phyloP scores from a whole-genome alignment of 2,888 invertebrate species.

The Drosophila niveifrons region DNA sequence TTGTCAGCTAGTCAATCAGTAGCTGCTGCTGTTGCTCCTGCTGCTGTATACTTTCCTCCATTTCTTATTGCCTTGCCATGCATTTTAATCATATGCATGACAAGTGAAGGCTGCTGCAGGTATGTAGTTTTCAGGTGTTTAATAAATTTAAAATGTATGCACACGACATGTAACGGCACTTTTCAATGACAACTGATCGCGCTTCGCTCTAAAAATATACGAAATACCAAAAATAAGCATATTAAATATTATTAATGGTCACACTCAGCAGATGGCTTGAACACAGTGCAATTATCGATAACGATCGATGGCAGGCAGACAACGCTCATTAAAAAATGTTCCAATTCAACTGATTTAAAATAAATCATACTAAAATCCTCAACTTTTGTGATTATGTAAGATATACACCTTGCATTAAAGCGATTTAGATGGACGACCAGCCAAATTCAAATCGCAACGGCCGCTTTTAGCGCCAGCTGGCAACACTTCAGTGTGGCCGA shows the following conservation, averaged over 20 bases:
- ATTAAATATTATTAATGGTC: background rate
- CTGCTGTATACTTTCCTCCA: constrained; percentile 1
- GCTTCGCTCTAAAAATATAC: background rate
- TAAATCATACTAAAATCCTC: background rate
- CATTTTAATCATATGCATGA: constrained; percentile 14
- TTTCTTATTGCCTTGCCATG: background rate
- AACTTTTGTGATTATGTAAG: background rate
- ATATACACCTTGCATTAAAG: no score
- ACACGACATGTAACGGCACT: background rate
- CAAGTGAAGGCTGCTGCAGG: background rate
- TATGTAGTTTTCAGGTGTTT: background rate
- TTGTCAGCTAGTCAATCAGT: constrained; percentile 72
- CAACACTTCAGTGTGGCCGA: constrained; percentile 35
- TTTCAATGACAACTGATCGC: background rate
- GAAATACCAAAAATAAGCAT: background rate
- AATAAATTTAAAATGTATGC: background rate
- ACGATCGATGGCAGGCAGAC: background rate
- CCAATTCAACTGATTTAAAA: no score
- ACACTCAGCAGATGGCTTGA: background rate
- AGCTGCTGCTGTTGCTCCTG: constrained; percentile 6
- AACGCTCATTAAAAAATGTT: no score
- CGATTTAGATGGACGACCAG: background rate
- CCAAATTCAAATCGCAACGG: constrained; percentile 45
- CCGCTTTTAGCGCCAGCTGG: constrained; percentile 21
- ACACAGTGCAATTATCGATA: background rate